These are phyloP conservation scores for Corbicula japonica DNA, from an alignment of 2,888 invertebrate genomes.

Conservation along the genomic window DNA sequence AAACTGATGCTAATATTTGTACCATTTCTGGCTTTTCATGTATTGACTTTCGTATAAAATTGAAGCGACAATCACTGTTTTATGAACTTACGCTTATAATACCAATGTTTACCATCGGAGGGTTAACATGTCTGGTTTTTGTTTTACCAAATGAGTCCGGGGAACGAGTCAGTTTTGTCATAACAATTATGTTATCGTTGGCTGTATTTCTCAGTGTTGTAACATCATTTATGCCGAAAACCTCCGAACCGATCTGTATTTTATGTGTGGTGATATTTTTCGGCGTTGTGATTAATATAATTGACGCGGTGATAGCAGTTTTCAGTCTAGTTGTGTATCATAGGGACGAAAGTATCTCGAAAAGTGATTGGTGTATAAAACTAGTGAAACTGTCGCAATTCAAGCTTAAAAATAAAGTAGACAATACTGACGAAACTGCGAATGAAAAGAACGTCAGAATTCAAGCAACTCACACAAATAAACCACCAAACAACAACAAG, in stretches of 20 bases:
- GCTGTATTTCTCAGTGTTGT: slow-evolving; percentile 21
- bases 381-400: neutral
- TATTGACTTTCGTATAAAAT: neutral
- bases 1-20: neutral
- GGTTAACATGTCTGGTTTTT: slow-evolving; percentile 12
- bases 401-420: neutral
- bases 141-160: slow-evolving; percentile 17
- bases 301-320: neutral
- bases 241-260: slow-evolving; percentile 6
- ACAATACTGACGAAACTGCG: neutral
- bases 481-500: neutral
- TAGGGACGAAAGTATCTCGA: neutral
- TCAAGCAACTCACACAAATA: neutral
- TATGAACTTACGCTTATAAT: slow-evolving; percentile 20
- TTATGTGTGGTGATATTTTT: slow-evolving; percentile 15
- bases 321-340: neutral
- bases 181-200: slow-evolving; percentile 20
- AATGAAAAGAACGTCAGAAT: neutral
- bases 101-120: slow-evolving; percentile 12
- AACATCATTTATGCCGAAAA: slow-evolving; percentile 3
- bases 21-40: neutral
- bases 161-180: slow-evolving; percentile 5
- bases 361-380: neutral
- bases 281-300: neutral
- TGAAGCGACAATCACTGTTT: slow-evolving; percentile 7